Evolutionary conservation across 2,888 invertebrate genomes (phyloP), one percentile per base, ranked within the genome.

Genomic region (Cosmia trapezina): DNA sequence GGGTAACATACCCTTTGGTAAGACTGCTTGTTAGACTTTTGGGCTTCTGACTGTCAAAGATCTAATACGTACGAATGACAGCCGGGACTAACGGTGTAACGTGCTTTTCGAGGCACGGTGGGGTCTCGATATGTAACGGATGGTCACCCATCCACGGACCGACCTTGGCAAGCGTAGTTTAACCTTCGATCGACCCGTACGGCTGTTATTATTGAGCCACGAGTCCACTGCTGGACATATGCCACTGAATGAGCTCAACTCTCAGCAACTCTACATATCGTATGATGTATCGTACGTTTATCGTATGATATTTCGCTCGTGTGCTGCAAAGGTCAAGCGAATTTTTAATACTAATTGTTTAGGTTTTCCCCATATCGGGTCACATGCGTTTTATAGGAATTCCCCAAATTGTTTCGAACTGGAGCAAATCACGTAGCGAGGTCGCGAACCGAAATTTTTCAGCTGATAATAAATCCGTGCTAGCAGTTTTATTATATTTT

Each of bases 341-440:
- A 45, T 76, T 76, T 80, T 54, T 41, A 49, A 53, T 56, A 57
- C 33, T 61, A 53, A 74, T 79, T 72, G 53, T 47, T 60, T 47
- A 57, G 78, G 64, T 65, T 78, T 81, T 78, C 61, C 70, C 78
- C 78, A 57, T 57, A 49, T 54, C 37, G 19, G 3, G 28, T 17
- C 19, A n/a, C n/a, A 14, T 8, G n/a, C 0, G 6, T 37, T 37
- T 72, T 53, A 54, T 79, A 60, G 49, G 60, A 5, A n/a, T 73
- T 61, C 73, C 60, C 79, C 12, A 79, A 78, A 73, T 53, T 41
- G 19, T 73, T 60, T 72, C 22, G 14, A 22, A 43, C 19, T 78
- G 28, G 28, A 14, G 2, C 57, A 47, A 19, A 53, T 72, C 72
- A 72, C 7, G 47, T 28, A 28, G n/a, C 41, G 12, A 47, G 45